Evolutionary conservation across 2,113 vertebrate species (phyloP).

Genomic region (Amphiprion ocellaris): DNA sequence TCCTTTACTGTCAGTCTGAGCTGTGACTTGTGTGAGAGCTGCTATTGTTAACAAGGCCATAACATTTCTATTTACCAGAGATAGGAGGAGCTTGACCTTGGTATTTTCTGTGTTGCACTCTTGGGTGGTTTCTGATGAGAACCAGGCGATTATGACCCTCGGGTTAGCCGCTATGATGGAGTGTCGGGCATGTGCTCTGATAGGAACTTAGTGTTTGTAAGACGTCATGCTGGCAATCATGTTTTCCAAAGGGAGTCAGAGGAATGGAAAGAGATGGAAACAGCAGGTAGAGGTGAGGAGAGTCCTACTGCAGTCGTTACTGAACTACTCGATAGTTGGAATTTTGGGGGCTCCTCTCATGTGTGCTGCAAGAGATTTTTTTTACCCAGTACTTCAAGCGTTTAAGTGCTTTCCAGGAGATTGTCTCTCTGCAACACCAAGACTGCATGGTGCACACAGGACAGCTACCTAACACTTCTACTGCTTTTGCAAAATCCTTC

Average conservation of each 20-base stretch:
- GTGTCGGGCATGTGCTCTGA: constrained; percentile 58
- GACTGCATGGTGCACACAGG: background rate
- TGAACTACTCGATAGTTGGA: constrained; percentile 3
- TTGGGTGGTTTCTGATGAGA: constrained; percentile 59
- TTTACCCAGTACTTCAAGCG: constrained; percentile 5
- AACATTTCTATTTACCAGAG: constrained; percentile 56
- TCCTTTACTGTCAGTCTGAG: background rate
- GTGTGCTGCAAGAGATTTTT: constrained; percentile 6
- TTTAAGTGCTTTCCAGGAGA: background rate
- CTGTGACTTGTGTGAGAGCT: constrained; percentile 5
- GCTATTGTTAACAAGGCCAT: constrained; percentile 36
- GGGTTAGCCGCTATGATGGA: constrained; percentile 51
- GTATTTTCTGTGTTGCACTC: constrained; percentile 35
- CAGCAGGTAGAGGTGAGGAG: constrained; percentile 30
- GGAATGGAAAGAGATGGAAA: constrained; percentile 41
- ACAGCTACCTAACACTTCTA: background rate
- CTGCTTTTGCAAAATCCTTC: background rate
- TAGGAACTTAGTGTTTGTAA: constrained; percentile 44
- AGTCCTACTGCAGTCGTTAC: constrained; percentile 1
- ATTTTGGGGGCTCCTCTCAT: background rate
- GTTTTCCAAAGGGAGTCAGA: constrained; percentile 48
- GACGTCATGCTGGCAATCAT: constrained; percentile 48
- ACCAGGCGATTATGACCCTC: constrained; percentile 43
- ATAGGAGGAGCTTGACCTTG: constrained; percentile 50
- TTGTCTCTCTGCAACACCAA: background rate